Evolutionary conservation across 2,113 vertebrate species (phyloP).

Genomic region (Lasiurus cinereus): DNA sequence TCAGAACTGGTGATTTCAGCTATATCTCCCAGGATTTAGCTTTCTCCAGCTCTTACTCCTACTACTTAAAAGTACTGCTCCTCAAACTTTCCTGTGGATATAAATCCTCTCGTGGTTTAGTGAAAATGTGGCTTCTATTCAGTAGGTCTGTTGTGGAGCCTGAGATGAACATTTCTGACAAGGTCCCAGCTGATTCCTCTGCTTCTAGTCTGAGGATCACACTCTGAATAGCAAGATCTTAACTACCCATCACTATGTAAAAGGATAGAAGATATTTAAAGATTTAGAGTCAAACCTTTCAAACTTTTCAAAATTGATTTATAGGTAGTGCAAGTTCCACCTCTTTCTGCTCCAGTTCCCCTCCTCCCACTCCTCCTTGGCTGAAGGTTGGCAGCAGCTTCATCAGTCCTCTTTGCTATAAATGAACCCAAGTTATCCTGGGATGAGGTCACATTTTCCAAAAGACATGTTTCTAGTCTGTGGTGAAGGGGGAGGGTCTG

Average conservation of each 20-base stretch:
- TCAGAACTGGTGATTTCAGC: neutral
- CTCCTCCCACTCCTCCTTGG: neutral
- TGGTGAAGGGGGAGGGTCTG: constrained; percentile 38
- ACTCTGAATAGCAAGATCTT: neutral
- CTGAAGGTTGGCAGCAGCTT: constrained; percentile 48
- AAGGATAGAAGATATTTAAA: constrained; percentile 41
- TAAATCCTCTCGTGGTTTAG: neutral
- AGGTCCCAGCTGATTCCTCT: neutral
- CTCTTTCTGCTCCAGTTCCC: neutral
- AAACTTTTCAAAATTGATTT: constrained; percentile 46
- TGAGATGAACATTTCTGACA: neutral
- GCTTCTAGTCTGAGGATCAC: neutral
- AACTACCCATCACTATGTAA: neutral
- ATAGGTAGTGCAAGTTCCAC: neutral
- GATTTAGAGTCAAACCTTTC: constrained; percentile 26
- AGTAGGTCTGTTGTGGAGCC: neutral
- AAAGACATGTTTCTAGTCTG: constrained; percentile 65
- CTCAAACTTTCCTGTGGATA: too few species aligned
- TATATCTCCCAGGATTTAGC: neutral
- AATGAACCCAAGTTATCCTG: constrained; percentile 66
- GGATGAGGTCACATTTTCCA: constrained; percentile 84
- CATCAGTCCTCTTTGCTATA: constrained; percentile 33
- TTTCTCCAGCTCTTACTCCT: neutral
- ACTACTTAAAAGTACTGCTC: neutral
- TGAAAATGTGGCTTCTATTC: constrained; percentile 12